Conservation (phyloP, 2,113 vertebrate species). For the Tetrao urogallus region DNA sequence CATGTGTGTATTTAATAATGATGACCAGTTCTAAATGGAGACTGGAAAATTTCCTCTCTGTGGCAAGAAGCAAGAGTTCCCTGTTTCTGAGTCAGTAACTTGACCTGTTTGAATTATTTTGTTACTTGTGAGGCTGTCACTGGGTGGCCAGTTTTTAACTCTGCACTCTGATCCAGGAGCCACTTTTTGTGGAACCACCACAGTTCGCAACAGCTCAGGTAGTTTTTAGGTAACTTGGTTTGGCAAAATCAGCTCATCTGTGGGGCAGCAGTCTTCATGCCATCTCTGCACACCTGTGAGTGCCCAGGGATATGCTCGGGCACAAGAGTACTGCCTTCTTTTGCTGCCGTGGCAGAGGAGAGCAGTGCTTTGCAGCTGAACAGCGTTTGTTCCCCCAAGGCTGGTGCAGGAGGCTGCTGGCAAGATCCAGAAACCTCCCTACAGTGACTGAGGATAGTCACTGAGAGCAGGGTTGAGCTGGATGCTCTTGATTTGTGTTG, state of each 20-base stretch:
- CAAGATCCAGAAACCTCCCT: not conserved
- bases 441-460: not conserved
- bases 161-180: not conserved
- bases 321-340: not conserved
- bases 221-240: not conserved
- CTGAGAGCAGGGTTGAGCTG: not conserved
- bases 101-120: constrained; percentile 58
- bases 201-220: not conserved
- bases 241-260: not conserved
- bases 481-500: not conserved
- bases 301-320: not conserved
- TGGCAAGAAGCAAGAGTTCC: constrained; percentile 31
- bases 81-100: constrained; percentile 27
- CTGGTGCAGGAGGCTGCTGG: not conserved
- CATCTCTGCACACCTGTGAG: not conserved
- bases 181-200: not conserved
- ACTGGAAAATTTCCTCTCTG: not conserved
- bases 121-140: not conserved
- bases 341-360: not conserved
- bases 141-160: not conserved
- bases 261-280: not conserved
- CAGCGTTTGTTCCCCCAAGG: not conserved
- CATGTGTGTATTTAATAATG: constrained; percentile 52
- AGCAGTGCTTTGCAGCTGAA: not conserved
- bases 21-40: constrained; percentile 8